Conservation (phyloP, 1,140 invertebrate genomes). For the Leguminivora glycinivorella region DNA sequence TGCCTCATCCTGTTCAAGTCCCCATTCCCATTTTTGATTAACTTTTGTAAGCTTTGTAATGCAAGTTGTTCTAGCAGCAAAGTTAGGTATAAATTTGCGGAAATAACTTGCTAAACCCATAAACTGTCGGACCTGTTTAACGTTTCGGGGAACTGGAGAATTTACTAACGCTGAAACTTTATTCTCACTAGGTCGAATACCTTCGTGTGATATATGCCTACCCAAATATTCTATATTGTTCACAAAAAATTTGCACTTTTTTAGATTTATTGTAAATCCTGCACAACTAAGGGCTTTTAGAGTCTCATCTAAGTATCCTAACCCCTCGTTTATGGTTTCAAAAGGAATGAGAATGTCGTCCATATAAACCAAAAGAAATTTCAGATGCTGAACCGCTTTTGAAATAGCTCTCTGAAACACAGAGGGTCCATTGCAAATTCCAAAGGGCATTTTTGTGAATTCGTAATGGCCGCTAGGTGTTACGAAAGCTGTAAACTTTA, state of each 20-base stretch:
- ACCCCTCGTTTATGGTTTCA: background rate
- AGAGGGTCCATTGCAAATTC: constrained; percentile 30
- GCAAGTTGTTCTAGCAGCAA: constrained; percentile 39
- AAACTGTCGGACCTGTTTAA: constrained; percentile 45
- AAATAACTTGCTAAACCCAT: too few species aligned
- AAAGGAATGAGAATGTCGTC: background rate
- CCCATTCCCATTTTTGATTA: constrained; percentile 41
- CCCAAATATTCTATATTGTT: constrained; percentile 49
- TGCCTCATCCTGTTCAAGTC: constrained; percentile 39
- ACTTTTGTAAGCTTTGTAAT: constrained; percentile 44
- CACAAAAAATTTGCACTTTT: constrained; percentile 31
- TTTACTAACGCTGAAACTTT: constrained; percentile 39
- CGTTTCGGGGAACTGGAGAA: constrained; percentile 42
- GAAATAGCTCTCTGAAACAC: constrained; percentile 33
- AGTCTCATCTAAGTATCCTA: background rate
- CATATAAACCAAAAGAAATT: constrained; percentile 10
- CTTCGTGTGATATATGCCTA: constrained; percentile 35
- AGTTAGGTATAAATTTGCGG: constrained; percentile 48
- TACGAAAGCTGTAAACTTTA: constrained; percentile 33
- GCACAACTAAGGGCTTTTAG: background rate
- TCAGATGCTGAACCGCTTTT: constrained; percentile 29
- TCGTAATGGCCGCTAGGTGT: constrained; percentile 31
- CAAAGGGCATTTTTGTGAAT: constrained; percentile 39
- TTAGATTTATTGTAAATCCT: background rate
- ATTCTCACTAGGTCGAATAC: constrained; percentile 36